Percentiles rank a stretch among this genome's conserved stretches.
These are phyloP conservation scores for Amazonetta brasiliensis DNA, from an alignment of 2,797 vertebrate species.

Conservation along the genomic window DNA sequence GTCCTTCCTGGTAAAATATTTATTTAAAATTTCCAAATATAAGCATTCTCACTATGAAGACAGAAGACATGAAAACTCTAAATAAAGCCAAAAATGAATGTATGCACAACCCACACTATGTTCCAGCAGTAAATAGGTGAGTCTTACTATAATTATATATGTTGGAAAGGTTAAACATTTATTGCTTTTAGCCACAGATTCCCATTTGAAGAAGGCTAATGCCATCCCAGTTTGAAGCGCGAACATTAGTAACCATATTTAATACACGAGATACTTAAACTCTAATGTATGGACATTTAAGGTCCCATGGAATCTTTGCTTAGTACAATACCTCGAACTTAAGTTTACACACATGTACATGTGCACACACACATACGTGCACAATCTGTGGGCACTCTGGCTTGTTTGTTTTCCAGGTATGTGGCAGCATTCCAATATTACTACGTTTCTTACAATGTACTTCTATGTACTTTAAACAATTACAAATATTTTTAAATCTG, in stretches of 20 bases:
- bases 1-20: background rate
- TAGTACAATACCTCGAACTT: background rate
- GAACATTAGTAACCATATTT: background rate
- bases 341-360: background rate
- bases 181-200: background rate
- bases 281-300: background rate
- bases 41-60: background rate
- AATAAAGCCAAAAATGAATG: background rate
- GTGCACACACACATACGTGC: background rate
- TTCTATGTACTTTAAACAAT: background rate
- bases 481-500: background rate
- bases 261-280: fast-evolving
- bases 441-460: background rate
- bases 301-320: background rate
- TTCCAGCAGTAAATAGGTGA: background rate
- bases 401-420: background rate
- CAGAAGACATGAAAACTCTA: background rate
- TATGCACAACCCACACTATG: fast-evolving
- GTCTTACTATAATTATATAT: background rate
- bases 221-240: background rate
- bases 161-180: background rate
- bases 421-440: background rate
- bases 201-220: background rate
- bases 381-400: background rate
- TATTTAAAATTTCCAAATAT: background rate